These are phyloP conservation scores for Aphelocoma coerulescens DNA, from an alignment of 2,113 vertebrate genomes.

Conservation along the genomic window DNA sequence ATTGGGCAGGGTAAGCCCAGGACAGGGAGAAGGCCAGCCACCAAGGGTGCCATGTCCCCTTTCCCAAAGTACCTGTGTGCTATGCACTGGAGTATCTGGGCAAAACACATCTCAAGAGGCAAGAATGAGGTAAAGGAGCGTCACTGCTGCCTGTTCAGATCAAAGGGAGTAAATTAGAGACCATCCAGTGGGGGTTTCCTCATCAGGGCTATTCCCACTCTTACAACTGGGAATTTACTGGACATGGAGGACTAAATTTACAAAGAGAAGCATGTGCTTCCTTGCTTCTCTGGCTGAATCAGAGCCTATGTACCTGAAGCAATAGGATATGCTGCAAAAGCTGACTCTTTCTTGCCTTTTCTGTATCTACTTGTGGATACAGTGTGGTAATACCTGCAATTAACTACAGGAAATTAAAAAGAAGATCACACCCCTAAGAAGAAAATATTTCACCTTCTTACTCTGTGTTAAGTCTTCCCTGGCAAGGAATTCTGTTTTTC, in stretches of 20 bases:
- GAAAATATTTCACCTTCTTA: background rate
- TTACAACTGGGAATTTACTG: background rate
- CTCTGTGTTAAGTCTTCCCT: background rate
- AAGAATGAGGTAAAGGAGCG: background rate
- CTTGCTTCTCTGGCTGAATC: background rate
- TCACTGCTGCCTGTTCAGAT: background rate
- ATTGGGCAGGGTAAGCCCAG: background rate
- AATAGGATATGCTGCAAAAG: background rate
- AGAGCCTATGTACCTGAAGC: background rate
- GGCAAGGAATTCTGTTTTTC: background rate
- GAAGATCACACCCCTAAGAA: background rate
- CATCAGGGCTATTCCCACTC: background rate
- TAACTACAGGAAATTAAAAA: background rate
- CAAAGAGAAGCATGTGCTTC: background rate
- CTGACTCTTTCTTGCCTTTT: background rate
- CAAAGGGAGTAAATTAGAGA: background rate
- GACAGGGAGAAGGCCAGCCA: background rate
- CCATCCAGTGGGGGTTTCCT: rapidly evolving
- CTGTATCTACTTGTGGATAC: background rate
- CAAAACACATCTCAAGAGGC: background rate
- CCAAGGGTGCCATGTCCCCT: background rate
- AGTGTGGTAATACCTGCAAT: background rate
- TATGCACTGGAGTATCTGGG: background rate
- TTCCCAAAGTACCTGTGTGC: background rate
- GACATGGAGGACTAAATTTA: background rate